phyloP scores from a whole-genome alignment of 2,797 vertebrate species.

The Tadarida brasiliensis region DNA sequence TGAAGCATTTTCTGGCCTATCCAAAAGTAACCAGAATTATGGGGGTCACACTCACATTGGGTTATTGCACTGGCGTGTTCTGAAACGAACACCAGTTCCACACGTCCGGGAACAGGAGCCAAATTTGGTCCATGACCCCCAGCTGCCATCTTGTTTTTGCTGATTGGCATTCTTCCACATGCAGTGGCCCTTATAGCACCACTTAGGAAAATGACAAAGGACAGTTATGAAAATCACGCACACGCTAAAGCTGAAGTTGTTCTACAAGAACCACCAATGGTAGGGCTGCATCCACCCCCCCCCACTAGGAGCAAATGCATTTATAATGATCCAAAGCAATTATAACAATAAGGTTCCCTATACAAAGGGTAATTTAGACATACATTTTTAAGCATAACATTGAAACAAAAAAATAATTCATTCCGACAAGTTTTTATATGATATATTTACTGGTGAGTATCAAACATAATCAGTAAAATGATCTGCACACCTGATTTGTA shows the following conservation, averaged over 20 bases:
- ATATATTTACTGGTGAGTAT: neutral
- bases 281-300: neutral
- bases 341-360: neutral
- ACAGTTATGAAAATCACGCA: neutral
- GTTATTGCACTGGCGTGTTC: conserved; percentile 97
- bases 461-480: neutral
- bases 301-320: neutral
- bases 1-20: neutral
- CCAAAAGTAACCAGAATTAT: neutral
- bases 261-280: neutral
- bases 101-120: conserved; percentile 97
- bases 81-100: conserved; percentile 95
- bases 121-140: conserved; percentile 96
- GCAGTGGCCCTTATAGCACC: conserved; percentile 99
- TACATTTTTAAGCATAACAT: neutral
- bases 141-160: conserved; percentile 95
- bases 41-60: conserved; percentile 91
- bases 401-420: neutral
- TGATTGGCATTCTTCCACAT: conserved; percentile 99
- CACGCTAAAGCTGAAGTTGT: neutral
- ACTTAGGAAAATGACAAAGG: conserved; percentile 87
- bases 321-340: conserved; percentile 4
- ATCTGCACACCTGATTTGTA: neutral
- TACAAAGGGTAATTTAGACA: neutral
- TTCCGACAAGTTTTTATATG: neutral